These are phyloP conservation scores for Cheilosia vulpina DNA, from an alignment of 2,888 invertebrate species.

Conservation along the genomic window DNA sequence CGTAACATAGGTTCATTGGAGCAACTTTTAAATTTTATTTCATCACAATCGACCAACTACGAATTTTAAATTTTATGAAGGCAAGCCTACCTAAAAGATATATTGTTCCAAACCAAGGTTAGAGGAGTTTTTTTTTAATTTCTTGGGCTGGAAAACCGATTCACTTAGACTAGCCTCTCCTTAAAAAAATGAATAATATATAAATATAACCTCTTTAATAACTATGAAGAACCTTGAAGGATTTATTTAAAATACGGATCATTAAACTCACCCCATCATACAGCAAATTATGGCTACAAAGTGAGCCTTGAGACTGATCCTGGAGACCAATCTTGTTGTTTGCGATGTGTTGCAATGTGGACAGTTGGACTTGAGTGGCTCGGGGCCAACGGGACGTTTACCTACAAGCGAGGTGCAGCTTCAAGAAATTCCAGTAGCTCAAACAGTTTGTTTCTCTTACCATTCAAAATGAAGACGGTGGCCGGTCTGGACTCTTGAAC, in stretches of 20 bases:
- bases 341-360: constrained; percentile 74
- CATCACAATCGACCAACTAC: no score
- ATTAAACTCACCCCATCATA: constrained; percentile 73
- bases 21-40: no score
- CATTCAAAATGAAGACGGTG: constrained; percentile 39
- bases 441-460: background rate
- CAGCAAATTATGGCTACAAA: constrained; percentile 76
- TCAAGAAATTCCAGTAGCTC: background rate
- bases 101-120: no score
- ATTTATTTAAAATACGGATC: background rate
- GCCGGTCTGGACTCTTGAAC: constrained; percentile 28
- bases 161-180: no score
- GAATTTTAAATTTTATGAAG: no score
- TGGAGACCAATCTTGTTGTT: constrained; percentile 73
- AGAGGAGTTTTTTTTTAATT: no score
- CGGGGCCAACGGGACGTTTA: constrained; percentile 70
- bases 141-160: no score
- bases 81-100: no score
- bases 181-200: no score
- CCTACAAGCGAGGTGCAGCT: background rate
- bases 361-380: constrained; percentile 73
- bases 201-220: no score
- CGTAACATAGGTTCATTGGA: no score
- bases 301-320: constrained; percentile 75
- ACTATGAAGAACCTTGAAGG: no score